Evolutionary conservation across 1,140 invertebrate species (phyloP), one percentile per base, ranked within the genome.

Genomic region (Danaus melanippus): DNA sequence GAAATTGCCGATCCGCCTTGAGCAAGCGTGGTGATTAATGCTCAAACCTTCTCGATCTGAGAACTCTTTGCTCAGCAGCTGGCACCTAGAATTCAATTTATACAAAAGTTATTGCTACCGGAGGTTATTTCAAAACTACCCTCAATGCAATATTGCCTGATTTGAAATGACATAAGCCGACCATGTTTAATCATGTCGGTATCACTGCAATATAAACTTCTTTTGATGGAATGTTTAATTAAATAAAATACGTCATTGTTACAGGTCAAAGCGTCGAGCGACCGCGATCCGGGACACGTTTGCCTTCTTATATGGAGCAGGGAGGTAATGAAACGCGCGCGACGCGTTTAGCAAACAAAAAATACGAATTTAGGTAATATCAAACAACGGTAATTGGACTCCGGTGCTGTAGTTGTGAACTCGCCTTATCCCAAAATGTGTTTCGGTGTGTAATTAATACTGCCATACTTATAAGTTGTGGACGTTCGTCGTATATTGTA

Each of bases 261-360:
- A 8, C 81, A 84, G 81, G 71, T 73, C 67, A 67, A 67, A 64
- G 60, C 62, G 60, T 61, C 64, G 53, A 69, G 66, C 65, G 75
- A 73, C 68, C 47, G 57, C 59, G 56, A 66, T 63, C 60, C 51
- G 53, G 2, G 21, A 32, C 4, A 57, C 62, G 56, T 61, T 66
- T 71, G 57, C 64, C 57, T 54, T 73, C 68, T 82, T 82, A 84
- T 82, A 85, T 80, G 79, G 79, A 84, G 77, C 80, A 72, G 58
- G 76, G 78, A 74, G 68, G 74, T 71, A 68, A 63, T 63, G 73
- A 32, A 47, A 63, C 66, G 69, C 73, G 79, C 67, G 76, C 74
- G 71, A 60, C 81, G 71, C 82, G 72, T 58, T 67, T 56, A 68
- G 69, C 74, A 75, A 66, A 83, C 68, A 69, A 68, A 67, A 70